Conservation (phyloP, 2,113 vertebrate species). For the Pan troglodytes region DNA sequence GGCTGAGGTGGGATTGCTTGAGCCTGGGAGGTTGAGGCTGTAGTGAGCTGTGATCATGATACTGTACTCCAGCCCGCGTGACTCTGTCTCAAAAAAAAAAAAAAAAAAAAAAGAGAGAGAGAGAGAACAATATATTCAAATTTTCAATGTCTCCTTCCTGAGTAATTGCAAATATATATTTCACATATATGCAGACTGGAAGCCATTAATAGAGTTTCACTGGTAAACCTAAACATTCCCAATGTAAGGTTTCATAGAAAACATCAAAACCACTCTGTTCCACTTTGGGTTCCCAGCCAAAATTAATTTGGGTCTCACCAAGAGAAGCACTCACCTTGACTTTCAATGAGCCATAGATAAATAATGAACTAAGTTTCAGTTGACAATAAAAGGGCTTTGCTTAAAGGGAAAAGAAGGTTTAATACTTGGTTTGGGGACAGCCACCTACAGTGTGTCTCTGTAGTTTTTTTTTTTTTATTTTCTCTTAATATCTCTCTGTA, state of each 20-base stretch:
- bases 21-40: too few species aligned
- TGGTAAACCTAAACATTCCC: background rate
- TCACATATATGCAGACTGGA: background rate
- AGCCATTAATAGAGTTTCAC: background rate
- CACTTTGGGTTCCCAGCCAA: constrained; percentile 39
- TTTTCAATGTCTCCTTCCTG: background rate
- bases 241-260: background rate
- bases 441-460: background rate
- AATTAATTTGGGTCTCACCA: constrained; percentile 61
- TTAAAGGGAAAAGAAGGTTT: background rate
- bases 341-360: constrained; percentile 63
- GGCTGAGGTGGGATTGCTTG: too few species aligned
- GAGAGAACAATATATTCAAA: background rate
- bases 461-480: background rate
- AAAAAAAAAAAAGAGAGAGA: too few species aligned
- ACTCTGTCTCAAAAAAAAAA: too few species aligned
- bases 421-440: background rate
- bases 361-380: constrained; percentile 49
- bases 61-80: too few species aligned
- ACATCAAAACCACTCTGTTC: constrained; percentile 3
- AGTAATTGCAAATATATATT: background rate
- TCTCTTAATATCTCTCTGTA: background rate
- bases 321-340: constrained; percentile 59
- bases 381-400: background rate
- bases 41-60: too few species aligned